Evolutionary conservation across 1,140 invertebrate genomes (phyloP).

Genomic region (Spodoptera litura): DNA sequence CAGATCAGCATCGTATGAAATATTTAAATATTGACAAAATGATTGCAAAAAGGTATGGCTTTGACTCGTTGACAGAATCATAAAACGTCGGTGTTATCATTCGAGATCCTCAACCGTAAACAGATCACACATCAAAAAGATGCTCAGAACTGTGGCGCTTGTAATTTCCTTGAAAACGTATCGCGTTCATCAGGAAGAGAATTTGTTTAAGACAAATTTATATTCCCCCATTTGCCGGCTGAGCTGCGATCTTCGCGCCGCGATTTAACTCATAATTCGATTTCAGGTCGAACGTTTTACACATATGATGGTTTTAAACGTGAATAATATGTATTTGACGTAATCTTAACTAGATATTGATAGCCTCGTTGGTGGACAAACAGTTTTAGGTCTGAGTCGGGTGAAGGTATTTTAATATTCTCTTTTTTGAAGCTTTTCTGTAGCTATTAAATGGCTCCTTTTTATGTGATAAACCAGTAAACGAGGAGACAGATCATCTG

Average conservation of each 20-base stretch:
- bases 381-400: too few relatives aligned
- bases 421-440: too few relatives aligned
- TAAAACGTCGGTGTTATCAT: not conserved
- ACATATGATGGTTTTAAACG: not conserved
- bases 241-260: slow-evolving; percentile 52
- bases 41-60: too few relatives aligned
- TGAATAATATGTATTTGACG: not conserved
- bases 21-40: too few relatives aligned
- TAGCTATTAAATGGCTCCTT: too few relatives aligned
- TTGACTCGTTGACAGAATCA: not conserved
- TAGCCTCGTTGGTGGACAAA: too few relatives aligned
- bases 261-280: slow-evolving; percentile 61
- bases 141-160: slow-evolving; percentile 10
- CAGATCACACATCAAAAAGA: slow-evolving; percentile 25
- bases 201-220: slow-evolving; percentile 65
- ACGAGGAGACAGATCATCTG: too few relatives aligned
- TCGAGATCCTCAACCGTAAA: not conserved
- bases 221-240: slow-evolving; percentile 63
- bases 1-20: too few relatives aligned
- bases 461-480: too few relatives aligned
- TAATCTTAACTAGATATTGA: too few relatives aligned
- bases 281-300: slow-evolving; percentile 32
- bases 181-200: slow-evolving; percentile 52
- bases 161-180: slow-evolving; percentile 54
- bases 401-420: too few relatives aligned